Evolutionary conservation across 2,888 invertebrate genomes (phyloP), one percentile per base, ranked within the genome.

Genomic region (Phoronis australis): DNA sequence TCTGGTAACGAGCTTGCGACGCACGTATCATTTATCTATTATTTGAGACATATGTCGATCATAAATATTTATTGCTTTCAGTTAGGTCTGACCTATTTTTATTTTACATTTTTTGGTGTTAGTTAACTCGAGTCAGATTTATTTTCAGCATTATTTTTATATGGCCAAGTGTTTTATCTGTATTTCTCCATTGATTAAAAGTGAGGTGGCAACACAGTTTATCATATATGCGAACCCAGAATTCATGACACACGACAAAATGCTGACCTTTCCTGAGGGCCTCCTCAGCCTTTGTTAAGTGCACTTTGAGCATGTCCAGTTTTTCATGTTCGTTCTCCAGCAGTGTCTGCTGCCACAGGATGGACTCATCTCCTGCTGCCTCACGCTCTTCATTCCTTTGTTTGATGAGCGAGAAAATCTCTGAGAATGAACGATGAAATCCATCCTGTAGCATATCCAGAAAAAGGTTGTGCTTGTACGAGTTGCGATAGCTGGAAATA

Each of bases 361-460:
- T 47, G 6, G 75, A 75, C 51, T 76, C 75, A 18, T 70, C 72
- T 4, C 75, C 76, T 18, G 73, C 73, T 31, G 49, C 51, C 12
- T 59, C 55, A 40, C 76, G 52, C 37, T 61, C 60, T 42, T 64
- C 65, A 37, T 68, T 61, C 56, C 75, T 74, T 47, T 61, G 63
- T 52, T 64, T 60, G 31, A 76, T 68, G 24, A 76, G 62, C 39
- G 66, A 65, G 60, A 72, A 71, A 38, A 76, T 60, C 56, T 75
- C 74, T 56, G 68, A 61, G 53, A 74, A 76, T 35, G 73, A 68
- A 52, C 66, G 56, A 58, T 76, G 76, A 54, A 60, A 75, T 22
- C 76, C 76, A 35, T 68, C 69, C 52, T 66, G 64, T 49, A 76
- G 59, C 68, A 76, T 73, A 46, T 75, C 73, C 50, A 75, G 57